phyloP scores from a whole-genome alignment of 2,888 invertebrate species.

The Fragum whitleyi region DNA sequence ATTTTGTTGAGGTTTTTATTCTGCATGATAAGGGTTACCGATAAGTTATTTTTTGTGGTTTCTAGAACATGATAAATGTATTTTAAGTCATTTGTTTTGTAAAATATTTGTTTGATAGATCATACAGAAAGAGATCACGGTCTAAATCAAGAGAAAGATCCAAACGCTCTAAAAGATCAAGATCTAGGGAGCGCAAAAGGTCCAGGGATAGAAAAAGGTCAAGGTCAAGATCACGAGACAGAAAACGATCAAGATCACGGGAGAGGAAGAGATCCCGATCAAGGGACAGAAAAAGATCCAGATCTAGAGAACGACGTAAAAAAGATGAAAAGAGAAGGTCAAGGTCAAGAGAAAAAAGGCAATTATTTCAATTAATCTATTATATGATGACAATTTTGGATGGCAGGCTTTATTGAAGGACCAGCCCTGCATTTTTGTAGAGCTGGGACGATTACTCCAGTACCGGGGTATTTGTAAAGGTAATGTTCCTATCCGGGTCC shows the following conservation, averaged over 20 bases:
- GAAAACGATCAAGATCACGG: conserved; percentile 76
- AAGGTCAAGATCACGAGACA: conserved; percentile 72
- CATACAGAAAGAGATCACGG: conserved; percentile 75
- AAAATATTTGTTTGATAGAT: conserved; percentile 61
- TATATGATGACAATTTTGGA: not conserved
- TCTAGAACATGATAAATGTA: too few species aligned
- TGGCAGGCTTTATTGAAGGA: too few species aligned
- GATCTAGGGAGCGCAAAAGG: conserved; percentile 63
- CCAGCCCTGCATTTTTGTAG: too few species aligned
- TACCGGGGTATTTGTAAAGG: too few species aligned
- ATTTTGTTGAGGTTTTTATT: too few species aligned
- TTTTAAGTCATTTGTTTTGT: too few species aligned
- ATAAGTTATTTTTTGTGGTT: too few species aligned
- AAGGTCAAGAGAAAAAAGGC: conserved; percentile 50
- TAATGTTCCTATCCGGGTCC: too few species aligned
- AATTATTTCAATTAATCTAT: not conserved
- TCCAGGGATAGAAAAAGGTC: conserved; percentile 66
- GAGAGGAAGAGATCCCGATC: conserved; percentile 75
- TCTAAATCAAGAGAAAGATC: conserved; percentile 71
- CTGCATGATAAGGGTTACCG: too few species aligned
- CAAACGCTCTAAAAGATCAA: conserved; percentile 49
- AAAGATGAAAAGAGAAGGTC: conserved; percentile 64
- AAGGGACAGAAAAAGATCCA: conserved; percentile 74
- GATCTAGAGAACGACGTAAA: conserved; percentile 72
- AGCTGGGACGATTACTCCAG: too few species aligned